These are phyloP conservation scores for Microcebus lehilahytsara DNA, from an alignment of 2,113 vertebrate species.

Conservation along the genomic window DNA sequence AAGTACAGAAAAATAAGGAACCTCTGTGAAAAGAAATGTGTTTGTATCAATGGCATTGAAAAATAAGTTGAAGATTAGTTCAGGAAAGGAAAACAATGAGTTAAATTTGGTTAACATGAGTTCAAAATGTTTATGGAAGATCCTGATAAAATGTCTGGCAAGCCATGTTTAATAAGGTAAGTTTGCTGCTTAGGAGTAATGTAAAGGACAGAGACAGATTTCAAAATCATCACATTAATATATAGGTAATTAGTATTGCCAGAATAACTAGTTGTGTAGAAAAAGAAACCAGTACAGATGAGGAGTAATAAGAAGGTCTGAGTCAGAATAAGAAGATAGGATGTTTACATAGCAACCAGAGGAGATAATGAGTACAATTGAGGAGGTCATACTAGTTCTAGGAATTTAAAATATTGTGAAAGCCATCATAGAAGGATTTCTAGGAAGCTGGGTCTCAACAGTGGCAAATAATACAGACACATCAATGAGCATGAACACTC, in stretches of 20 bases:
- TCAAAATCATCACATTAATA: not conserved
- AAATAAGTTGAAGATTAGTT: not conserved
- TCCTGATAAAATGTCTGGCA: not conserved
- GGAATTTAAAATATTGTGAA: not conserved
- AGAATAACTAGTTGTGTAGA: not conserved
- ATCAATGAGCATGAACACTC: not conserved
- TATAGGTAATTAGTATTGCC: not conserved
- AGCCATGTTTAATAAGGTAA: not conserved
- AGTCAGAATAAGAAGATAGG: not conserved
- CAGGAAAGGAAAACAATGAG: not conserved
- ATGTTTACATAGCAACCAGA: not conserved
- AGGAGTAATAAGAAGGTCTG: not conserved
- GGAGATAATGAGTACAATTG: not conserved
- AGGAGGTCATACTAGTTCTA: not conserved
- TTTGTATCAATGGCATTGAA: not conserved
- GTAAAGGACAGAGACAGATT: not conserved
- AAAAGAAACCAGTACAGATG: not conserved
- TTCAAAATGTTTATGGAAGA: not conserved
- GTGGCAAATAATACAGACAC: not conserved
- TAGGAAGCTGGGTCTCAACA: not conserved
- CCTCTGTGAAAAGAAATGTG: not conserved
- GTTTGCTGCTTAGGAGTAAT: not conserved
- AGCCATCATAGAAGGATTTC: not conserved
- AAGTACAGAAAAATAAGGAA: not conserved
- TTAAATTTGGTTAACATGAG: not conserved